phyloP scores from a whole-genome alignment of 2,113 vertebrate species.

The Leptobrachium leishanense region DNA sequence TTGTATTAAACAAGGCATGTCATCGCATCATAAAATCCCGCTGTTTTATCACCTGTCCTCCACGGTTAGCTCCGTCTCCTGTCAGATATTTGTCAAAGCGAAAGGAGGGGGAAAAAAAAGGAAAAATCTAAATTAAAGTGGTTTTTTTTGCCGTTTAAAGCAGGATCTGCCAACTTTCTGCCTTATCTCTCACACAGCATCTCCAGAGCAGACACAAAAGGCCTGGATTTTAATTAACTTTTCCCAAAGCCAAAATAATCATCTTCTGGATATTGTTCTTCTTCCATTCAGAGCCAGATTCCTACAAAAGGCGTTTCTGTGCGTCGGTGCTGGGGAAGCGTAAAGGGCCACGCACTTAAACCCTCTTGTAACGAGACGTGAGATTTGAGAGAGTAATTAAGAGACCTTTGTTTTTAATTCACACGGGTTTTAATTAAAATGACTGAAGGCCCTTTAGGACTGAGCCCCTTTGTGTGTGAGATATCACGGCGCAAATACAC shows the following conservation, averaged over 20 bases:
- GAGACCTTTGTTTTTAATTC: neutral
- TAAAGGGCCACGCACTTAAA: neutral
- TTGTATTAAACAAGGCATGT: no score
- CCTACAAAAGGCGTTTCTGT: neutral
- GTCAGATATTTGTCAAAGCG: no score
- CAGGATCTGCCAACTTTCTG: slow-evolving; percentile 17
- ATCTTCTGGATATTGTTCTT: slow-evolving; percentile 8
- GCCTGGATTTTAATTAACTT: slow-evolving; percentile 41
- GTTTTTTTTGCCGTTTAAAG: slow-evolving; percentile 4
- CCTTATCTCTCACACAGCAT: slow-evolving; percentile 49
- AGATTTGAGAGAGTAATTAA: slow-evolving; percentile 48
- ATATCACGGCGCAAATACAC: neutral
- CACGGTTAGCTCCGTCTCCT: no score
- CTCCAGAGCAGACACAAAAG: slow-evolving; percentile 5
- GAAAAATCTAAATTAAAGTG: neutral
- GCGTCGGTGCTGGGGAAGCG: neutral
- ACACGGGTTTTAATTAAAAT: neutral
- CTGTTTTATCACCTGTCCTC: no score
- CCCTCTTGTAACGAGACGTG: slow-evolving; percentile 3
- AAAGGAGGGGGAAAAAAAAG: no score
- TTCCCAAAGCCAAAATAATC: slow-evolving; percentile 37
- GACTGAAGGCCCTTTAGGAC: neutral
- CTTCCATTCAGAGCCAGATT: neutral
- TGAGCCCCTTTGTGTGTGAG: slow-evolving; percentile 11
- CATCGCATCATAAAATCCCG: no score